Base-by-base conservation (phyloP, 2,797 vertebrate genomes). In the Rhinichthys osculus region DNA sequence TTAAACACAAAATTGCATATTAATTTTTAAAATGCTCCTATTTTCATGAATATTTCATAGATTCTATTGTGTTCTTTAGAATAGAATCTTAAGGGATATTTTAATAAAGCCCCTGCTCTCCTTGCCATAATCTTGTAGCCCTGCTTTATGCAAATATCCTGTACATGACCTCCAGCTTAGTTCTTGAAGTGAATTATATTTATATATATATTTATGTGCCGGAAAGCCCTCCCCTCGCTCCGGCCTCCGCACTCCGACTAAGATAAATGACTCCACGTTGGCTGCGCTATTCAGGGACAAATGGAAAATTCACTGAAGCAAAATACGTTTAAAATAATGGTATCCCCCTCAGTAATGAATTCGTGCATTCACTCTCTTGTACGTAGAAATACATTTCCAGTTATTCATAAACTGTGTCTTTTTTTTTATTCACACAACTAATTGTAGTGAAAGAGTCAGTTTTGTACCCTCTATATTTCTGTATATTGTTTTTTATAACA, bases 221-320 rank as follows among this genome's bases (percentile, higher is more conserved):
- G 40, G 42, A 59, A 82, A 83, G 85, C 66, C 80, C 52, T 62
- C 82, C n/a, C 77, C 84, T 78, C 87, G 81, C 87, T 83, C 84
- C n/a, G 82, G 79, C 84, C 88, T 87, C 89, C 66, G 52, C 87
- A 87, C 90, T 44, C 64, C 14, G 93, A 95, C 94, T 91, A 92
- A 94, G 95, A 96, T 92, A 93, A 95, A 96, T 95, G 92, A 89
- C 92, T 82, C 91, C 88, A 90, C 89, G 91, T 92, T 89, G 89
- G 92, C 94, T 93, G 92, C 93, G 94, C 92, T 91, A 90, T 90
- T 93, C 85, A 91, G 88, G 90, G 92, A 78, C 83, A 93, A 94
- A 95, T 95, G 94, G 93, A 93, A 95, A 95, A 95, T 84, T 90
- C 92, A 94, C 73, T 90, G 85, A 90, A 94, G 93, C 93, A 91